phyloP scores from a whole-genome alignment of 2,888 invertebrate species.

The Hydropsyche betteni region DNA sequence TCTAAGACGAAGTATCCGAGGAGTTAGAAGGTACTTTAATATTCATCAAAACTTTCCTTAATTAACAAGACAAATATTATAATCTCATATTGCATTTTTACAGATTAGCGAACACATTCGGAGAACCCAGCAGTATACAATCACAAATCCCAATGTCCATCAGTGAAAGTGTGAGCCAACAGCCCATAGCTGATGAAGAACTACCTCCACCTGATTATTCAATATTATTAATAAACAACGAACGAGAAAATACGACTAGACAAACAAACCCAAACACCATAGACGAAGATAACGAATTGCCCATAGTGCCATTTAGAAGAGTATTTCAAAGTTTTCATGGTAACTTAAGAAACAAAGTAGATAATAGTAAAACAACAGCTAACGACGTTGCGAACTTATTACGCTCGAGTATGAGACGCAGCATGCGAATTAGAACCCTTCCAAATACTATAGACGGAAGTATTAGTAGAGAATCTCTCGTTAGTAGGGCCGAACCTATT shows the following conservation, averaged over 20 bases:
- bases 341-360: conserved; percentile 35
- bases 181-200: neutral
- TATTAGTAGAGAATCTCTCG: conserved; percentile 68
- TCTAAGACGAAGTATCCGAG: conserved; percentile 79
- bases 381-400: conserved; percentile 41
- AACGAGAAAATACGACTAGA: conserved; percentile 7
- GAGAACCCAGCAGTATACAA: conserved; percentile 41
- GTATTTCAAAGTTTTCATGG: conserved; percentile 41
- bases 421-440: conserved; percentile 38
- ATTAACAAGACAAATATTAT: neutral
- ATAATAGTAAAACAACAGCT: conserved; percentile 37
- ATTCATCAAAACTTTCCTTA: too few species aligned
- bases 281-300: conserved; percentile 26
- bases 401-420: conserved; percentile 41
- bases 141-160: conserved; percentile 45
- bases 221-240: conserved; percentile 29
- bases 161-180: conserved; percentile 40
- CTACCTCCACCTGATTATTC: conserved; percentile 44
- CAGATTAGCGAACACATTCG: conserved; percentile 43
- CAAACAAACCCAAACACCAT: neutral
- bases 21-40: conserved; percentile 59
- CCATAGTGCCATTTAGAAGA: conserved; percentile 38
- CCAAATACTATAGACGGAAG: conserved; percentile 38
- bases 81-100: conserved; percentile 31
- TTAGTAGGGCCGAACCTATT: conserved; percentile 71